A percentile compares a stretch with the other conserved stretches of the same genome.
These are phyloP conservation scores for Brachypterus glaber DNA, from an alignment of 2,888 invertebrate genomes.

Conservation along the genomic window DNA sequence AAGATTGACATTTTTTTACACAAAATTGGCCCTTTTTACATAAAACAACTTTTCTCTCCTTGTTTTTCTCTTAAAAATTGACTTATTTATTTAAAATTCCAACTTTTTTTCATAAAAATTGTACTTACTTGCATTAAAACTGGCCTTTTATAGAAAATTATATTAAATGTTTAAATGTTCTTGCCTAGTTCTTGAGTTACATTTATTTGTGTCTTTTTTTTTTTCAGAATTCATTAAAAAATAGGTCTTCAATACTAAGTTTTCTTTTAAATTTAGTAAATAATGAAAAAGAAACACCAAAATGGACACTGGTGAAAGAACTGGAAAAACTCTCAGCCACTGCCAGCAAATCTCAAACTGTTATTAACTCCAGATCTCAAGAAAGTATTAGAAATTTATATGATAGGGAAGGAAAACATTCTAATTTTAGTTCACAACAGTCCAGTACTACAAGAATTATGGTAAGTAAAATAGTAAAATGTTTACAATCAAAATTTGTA, in stretches of 20 bases:
- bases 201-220: slow-evolving; percentile 12
- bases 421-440: slow-evolving; percentile 13
- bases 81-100: no score
- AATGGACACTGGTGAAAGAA: slow-evolving; percentile 25
- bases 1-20: no score
- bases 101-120: not conserved
- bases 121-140: not conserved
- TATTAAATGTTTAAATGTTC: no score
- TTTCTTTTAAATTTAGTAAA: slow-evolving; percentile 30
- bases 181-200: not conserved
- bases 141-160: not conserved
- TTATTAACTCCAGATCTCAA: slow-evolving; percentile 24
- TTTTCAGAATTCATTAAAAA: slow-evolving; percentile 30
- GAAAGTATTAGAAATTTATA: slow-evolving; percentile 29
- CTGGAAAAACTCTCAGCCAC: slow-evolving; percentile 28
- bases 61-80: no score
- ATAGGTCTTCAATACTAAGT: slow-evolving; percentile 30
- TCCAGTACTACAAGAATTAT: slow-evolving; percentile 12
- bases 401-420: slow-evolving; percentile 19
- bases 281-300: slow-evolving; percentile 16
- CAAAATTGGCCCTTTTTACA: no score
- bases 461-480: no score
- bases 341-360: slow-evolving; percentile 16
- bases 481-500: not conserved
- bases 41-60: no score